Percentiles rank a stretch among this genome's conserved stretches.
These are phyloP conservation scores for Euplagia quadripunctaria DNA, from an alignment of 2,888 invertebrate genomes.

Conservation along the genomic window DNA sequence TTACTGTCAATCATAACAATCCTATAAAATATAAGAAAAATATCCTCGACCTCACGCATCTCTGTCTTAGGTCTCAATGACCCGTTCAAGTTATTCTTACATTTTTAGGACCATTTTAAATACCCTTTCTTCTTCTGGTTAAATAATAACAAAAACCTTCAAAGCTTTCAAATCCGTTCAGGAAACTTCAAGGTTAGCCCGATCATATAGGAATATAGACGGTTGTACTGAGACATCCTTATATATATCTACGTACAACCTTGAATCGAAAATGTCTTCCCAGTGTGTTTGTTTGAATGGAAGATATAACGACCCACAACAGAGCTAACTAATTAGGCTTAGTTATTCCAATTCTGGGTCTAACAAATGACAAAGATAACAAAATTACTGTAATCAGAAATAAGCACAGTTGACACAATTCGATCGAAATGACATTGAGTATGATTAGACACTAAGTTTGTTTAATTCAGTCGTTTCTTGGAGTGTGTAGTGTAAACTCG, in stretches of 20 bases:
- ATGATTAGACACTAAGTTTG: constrained; percentile 19
- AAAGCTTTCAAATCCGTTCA: no score
- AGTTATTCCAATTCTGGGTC: neutral
- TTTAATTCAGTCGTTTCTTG: constrained; percentile 23
- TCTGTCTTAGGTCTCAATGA: no score
- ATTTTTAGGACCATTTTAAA: no score
- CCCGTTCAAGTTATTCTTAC: no score
- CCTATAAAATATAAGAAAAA: no score
- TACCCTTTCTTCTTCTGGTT: no score
- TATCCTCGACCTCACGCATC: no score
- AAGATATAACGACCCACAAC: neutral
- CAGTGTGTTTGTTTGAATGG: neutral
- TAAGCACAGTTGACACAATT: constrained; percentile 8
- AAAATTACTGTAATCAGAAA: constrained; percentile 8
- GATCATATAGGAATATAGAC: no score
- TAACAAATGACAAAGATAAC: constrained; percentile 6
- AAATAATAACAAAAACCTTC: no score
- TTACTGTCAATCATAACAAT: no score
- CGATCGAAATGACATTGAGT: constrained; percentile 25
- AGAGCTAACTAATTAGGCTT: neutral
- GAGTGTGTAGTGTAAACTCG: constrained; percentile 16
- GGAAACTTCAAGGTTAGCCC: no score
- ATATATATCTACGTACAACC: neutral
- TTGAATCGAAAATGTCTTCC: neutral
- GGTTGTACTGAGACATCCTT: no score